Base-by-base conservation (phyloP, 2,797 vertebrate species). In the Arnoldichthys spilopterus region DNA sequence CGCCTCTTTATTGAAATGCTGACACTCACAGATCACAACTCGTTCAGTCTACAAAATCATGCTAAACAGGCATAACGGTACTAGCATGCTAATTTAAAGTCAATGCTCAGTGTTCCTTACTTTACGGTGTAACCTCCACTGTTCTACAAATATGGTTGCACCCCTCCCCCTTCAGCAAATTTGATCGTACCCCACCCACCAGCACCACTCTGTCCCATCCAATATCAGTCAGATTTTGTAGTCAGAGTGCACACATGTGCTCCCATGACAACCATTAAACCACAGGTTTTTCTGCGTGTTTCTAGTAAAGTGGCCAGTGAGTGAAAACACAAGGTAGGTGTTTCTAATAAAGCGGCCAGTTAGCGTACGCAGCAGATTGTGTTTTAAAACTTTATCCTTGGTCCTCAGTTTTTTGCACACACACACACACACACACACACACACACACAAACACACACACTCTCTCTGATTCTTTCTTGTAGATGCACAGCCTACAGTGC, bases 361-460 rank as follows among this genome's bases (percentile, higher is more conserved):
- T 4, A 16, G 56, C 30, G 13, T 15, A 66, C 22, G 24, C 22
- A 6, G n/a, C 2, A 12, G 32, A 16, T 37, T n/a, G 32, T 18
- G 30, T 63, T 30, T 58, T 58, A 4, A 24, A 58, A 56, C 18
- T 63, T 37, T 9, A 63, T 37, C 28, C 20, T 40, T 63, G 22
- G 34, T 37, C 7, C 32, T 66, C 34, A n/a, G 18, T 45, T 28
- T 6, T 6, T 3, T 11, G 43, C 11, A 56, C 49, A 58, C 16
- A 56, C 49, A 54, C 34, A 45, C 63, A 68, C 34, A 28, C 51
- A 58, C 34, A 56, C 22, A 66, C 73, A 64, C 62, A 24, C 15
- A 16, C 51, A 28, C 71, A 24, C 51, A 24, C 22, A n/a, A 32
- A 47, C 56, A 67, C 49, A 58, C 22, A 67, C 74, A 66, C 63